phyloP scores from a whole-genome alignment of 2,888 invertebrate species.

The Andrena haemorrhoa region DNA sequence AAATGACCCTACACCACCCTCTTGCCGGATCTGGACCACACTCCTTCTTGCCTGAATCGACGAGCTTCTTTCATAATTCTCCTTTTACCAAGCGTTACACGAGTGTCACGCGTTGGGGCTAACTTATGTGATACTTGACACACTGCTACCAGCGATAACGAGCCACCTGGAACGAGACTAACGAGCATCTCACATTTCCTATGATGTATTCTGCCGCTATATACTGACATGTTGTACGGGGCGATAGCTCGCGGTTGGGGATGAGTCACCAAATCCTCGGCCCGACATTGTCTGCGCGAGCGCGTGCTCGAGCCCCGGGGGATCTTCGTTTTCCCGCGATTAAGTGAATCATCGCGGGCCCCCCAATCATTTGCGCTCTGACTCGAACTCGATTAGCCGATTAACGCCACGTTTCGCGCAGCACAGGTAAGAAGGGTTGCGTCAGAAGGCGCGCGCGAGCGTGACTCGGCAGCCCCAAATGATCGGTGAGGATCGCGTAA shows the following conservation, averaged over 20 bases:
- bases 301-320: too few species aligned
- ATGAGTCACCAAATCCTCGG: conserved; percentile 39
- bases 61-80: conserved; percentile 65
- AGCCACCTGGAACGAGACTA: conserved; percentile 80
- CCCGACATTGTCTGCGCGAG: not conserved
- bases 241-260: conserved; percentile 53
- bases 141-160: conserved; percentile 77
- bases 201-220: conserved; percentile 71
- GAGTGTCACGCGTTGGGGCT: conserved; percentile 67
- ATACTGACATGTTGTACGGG: conserved; percentile 61
- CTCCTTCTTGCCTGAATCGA: conserved; percentile 36
- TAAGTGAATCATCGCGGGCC: conserved; percentile 14
- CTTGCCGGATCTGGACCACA: not conserved
- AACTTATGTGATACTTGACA: conserved; percentile 82
- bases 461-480: too few species aligned
- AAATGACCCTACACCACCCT: conserved; percentile 3
- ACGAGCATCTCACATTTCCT: conserved; percentile 80
- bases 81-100: conserved; percentile 54
- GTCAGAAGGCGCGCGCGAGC: not conserved
- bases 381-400: conserved; percentile 5
- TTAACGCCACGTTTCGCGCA: not conserved
- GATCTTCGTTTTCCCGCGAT: not conserved
- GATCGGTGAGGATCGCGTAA: too few species aligned
- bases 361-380: conserved; percentile 3
- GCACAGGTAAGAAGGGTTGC: not conserved